A percentile compares a stretch with the other conserved stretches of the same genome.
These are phyloP conservation scores for Megalurothrips usitatus DNA, from an alignment of 2,888 invertebrate genomes.

Conservation along the genomic window DNA sequence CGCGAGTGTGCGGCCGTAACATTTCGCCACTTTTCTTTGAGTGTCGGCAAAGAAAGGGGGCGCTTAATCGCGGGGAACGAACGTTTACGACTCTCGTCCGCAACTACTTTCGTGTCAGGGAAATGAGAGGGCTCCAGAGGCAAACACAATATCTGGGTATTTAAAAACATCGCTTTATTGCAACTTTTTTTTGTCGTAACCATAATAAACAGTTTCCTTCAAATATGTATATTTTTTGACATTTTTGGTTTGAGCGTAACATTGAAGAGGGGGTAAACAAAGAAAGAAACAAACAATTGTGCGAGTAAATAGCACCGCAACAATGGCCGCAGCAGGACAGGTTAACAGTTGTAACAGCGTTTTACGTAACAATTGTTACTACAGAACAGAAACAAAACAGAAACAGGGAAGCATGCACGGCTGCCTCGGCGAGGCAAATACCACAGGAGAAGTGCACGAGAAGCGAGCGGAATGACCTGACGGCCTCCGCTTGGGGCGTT, in stretches of 20 bases:
- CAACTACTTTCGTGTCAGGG: background rate
- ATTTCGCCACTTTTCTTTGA: background rate
- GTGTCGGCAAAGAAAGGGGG: background rate
- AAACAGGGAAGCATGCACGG: too few relatives aligned
- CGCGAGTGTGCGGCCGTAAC: too few relatives aligned
- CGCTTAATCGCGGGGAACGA: background rate
- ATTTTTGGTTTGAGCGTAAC: background rate
- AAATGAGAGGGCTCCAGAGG: background rate
- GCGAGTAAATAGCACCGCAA: slow-evolving; percentile 1
- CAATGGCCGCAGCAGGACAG: background rate
- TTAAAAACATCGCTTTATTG: slow-evolving; percentile 4
- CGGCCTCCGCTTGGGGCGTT: too few relatives aligned
- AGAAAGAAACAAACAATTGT: background rate
- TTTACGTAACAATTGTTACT: too few relatives aligned
- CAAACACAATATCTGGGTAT: background rate
- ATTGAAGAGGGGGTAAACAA: background rate
- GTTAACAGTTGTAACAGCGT: background rate
- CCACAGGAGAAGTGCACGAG: background rate
- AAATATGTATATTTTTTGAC: background rate
- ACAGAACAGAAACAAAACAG: background rate
- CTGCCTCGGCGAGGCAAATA: background rate
- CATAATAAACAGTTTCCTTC: background rate
- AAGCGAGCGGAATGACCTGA: too few relatives aligned
- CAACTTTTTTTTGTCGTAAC: background rate
- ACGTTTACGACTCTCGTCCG: background rate